Base-by-base conservation (phyloP, 2,888 invertebrate species). In the Acheta domesticus region DNA sequence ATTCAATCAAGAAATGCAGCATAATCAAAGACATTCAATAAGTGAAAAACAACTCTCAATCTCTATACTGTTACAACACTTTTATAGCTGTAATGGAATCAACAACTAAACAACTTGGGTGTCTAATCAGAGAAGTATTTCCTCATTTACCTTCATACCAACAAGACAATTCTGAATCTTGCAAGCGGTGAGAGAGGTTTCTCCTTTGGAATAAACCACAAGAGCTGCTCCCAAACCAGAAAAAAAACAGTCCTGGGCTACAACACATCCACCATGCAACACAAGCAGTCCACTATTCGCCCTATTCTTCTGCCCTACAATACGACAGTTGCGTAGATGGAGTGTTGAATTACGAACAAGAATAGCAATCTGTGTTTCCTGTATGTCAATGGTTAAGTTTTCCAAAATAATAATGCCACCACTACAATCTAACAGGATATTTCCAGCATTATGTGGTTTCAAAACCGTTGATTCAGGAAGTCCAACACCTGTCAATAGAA, bases 171-270 rank as follows among this genome's bases (percentile, higher is more conserved):
- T 62, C 4, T 62, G 14, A 62, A 62, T 62, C n/a, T 62, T 62
- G n/a, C 62, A 62, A 62, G 62, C 14, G 16, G 62, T 62, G 62
- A 62, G 62, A 62, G 62, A 62, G 3, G 62, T n/a, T 62, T 62
- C 62, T 62, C 62, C 62, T 62, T 62, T 62, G 16, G 62, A 62
- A n/a, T 62, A 62, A 1, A 62, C n/a, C 14, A 62, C 62, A 62
- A 62, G n/a, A n/a, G 62, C 62, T 62, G 62, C n/a, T n/a, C 62
- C 62, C 62, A 62, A n/a, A 14, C 62, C 62, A 62, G 62, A 62
- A 62, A 62, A 62, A 12, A n/a, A 19, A n/a, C 62, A 62, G n/a
- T 62, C 62, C 62, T 62, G 62, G n/a, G 62, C 62, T 19, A 62
- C 62, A n/a, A 62, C 62, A 62, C 62, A 62, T 62, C 62, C 62